Evolutionary conservation across 1,140 invertebrate genomes (phyloP), one percentile per base, ranked within the genome.

Genomic region (Aphidius gifuensis): DNA sequence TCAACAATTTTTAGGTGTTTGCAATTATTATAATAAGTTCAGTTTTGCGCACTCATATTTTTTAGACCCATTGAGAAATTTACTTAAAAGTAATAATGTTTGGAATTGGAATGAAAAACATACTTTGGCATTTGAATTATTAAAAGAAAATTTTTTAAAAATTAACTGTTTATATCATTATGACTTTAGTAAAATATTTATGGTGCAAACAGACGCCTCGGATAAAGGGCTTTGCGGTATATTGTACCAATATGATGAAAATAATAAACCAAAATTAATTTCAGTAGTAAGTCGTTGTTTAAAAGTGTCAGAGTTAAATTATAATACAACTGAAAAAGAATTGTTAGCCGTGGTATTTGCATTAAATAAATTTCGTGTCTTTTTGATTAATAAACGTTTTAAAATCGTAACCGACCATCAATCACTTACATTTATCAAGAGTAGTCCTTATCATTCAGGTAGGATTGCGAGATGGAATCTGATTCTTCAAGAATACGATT

Each of bases 311-410:
- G 63, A 64, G 47, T 45, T 50, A 5, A 55, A 55, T 42, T 64
- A 64, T 58, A 60, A 49, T 4, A 64, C 63, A 3, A 64, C 63
- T 1, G 63, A 64, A 46, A 64, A 64, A 44, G 63, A 64, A 40
- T 43, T 64, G 5, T 56, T 64, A 43, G 63, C 63, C 6, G 62
- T 66, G 3, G 50, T 65, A 6, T 65, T 58, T 55, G 38, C 55
- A 3, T 6, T 65, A 7, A 16, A 42, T 46, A 58, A 65, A 40
- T 65, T 65, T 59, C 9, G 60, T 58, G 23, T 61, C 11, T 62
- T 58, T 58, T 47, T 62, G 39, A 54, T 61, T 38, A 48, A 46
- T 3, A 44, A 53, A 16, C 8, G 47, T 6, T 65, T 65, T 53
- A 21, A 48, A 9, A 61, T 65, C 16, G 38, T 53, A 21, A 65